Percentiles rank a stretch among this genome's conserved stretches.
Evolutionary conservation across 2,797 vertebrate genomes (phyloP).

Genomic region (Enteromius mattozi): DNA sequence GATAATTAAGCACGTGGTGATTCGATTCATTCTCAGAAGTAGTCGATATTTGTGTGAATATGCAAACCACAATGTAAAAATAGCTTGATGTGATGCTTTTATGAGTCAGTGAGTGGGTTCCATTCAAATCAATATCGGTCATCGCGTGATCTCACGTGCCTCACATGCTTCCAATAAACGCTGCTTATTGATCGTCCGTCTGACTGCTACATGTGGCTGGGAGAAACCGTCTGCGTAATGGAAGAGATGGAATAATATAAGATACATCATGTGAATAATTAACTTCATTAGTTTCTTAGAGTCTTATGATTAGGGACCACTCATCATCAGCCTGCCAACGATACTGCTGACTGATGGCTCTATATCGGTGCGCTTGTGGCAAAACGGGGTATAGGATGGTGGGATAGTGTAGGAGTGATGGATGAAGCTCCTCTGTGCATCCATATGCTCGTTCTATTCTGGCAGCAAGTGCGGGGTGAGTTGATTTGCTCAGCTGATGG

Average conservation of each 20-base stretch:
- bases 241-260: conserved; percentile 23
- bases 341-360: conserved; percentile 22
- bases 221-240: neutral
- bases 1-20: conserved; percentile 3
- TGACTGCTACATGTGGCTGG: conserved; percentile 19
- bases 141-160: conserved; percentile 16
- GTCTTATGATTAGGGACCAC: conserved; percentile 7
- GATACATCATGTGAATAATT: conserved; percentile 26
- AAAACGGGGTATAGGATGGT: conserved; percentile 39
- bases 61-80: conserved; percentile 36
- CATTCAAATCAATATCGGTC: conserved; percentile 25
- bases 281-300: conserved; percentile 7
- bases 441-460: conserved; percentile 51
- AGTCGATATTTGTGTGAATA: neutral
- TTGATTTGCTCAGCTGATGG: conserved; percentile 54
- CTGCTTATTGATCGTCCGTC: conserved; percentile 33
- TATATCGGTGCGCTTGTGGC: conserved; percentile 34
- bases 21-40: neutral
- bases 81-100: neutral
- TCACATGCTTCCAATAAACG: conserved; percentile 20
- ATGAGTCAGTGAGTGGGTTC: conserved; percentile 30
- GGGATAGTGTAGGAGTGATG: conserved; percentile 50
- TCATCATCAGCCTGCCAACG: conserved; percentile 17
- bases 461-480: conserved; percentile 46
- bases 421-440: conserved; percentile 46